Conservation (phyloP, 2,888 invertebrate species). For the Deilephila elpenor region DNA sequence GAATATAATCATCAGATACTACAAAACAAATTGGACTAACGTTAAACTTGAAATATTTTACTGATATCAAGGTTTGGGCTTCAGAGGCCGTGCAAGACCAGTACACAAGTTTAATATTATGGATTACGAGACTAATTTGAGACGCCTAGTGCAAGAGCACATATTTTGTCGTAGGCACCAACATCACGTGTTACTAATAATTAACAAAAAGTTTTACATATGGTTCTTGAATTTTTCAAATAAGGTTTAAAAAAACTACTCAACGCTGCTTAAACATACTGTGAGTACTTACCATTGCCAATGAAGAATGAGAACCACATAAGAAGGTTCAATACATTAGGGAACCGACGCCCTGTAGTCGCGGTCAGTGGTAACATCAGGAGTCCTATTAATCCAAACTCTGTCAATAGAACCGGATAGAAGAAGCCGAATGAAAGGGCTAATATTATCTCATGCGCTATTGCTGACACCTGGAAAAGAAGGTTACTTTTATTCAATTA, state of each 20-base stretch:
- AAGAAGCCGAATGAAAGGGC: conserved; percentile 92
- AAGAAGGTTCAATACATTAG: conserved; percentile 89
- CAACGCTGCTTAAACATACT: not conserved
- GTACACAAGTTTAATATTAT: too few relatives aligned
- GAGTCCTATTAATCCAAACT: conserved; percentile 90
- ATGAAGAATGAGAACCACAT: conserved; percentile 92
- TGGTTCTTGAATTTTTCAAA: too few relatives aligned
- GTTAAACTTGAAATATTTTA: too few relatives aligned
- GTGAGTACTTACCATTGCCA: conserved; percentile 86
- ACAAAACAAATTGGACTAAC: too few relatives aligned
- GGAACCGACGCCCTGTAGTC: conserved; percentile 62
- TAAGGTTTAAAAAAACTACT: not conserved
- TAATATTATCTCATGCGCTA: conserved; percentile 95
- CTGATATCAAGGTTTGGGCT: too few relatives aligned
- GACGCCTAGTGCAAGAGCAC: too few relatives aligned
- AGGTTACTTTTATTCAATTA: not conserved
- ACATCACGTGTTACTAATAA: too few relatives aligned
- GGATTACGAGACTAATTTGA: too few relatives aligned
- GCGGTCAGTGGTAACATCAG: conserved; percentile 82
- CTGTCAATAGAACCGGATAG: conserved; percentile 92
- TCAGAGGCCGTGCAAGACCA: too few relatives aligned
- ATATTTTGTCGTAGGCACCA: too few relatives aligned
- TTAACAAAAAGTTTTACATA: too few relatives aligned
- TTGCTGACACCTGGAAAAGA: conserved; percentile 87
- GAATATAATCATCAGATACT: too few relatives aligned